Conservation (phyloP, 2,797 vertebrate genomes). For the Hypotaenidia philippensis region DNA sequence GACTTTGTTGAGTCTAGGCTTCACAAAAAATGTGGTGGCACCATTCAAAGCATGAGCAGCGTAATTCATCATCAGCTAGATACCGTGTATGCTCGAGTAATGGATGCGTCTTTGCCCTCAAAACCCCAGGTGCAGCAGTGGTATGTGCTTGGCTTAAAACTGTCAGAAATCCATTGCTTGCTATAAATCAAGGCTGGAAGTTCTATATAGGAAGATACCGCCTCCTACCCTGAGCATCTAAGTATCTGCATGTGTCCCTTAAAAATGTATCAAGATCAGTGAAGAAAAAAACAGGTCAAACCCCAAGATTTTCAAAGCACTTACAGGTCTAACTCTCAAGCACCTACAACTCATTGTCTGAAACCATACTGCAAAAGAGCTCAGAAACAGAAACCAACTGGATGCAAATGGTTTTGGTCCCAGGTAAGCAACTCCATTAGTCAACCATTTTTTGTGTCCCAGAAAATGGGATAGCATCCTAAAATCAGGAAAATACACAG, state of each 20-base stretch:
- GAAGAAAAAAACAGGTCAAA: background rate
- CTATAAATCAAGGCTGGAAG: background rate
- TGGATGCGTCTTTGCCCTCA: background rate
- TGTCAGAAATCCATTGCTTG: background rate
- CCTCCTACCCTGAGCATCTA: background rate
- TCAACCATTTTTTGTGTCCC: background rate
- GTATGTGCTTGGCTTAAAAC: background rate
- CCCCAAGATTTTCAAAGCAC: background rate
- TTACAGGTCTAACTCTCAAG: background rate
- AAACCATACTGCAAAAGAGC: background rate
- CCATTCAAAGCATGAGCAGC: background rate
- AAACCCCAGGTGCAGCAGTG: background rate
- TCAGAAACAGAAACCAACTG: background rate
- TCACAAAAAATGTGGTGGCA: slow-evolving; percentile 52
- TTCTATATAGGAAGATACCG: background rate
- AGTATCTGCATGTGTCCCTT: background rate
- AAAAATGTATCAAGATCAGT: background rate
- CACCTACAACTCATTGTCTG: background rate
- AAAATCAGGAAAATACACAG: background rate
- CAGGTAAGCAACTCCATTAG: background rate
- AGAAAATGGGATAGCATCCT: background rate
- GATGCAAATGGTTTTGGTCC: background rate
- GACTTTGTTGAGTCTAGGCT: slow-evolving; percentile 62
- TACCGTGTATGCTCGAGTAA: background rate
- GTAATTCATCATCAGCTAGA: background rate